These are phyloP conservation scores for Drosophila serrata DNA, from an alignment of 1,140 invertebrate genomes.

Conservation along the genomic window DNA sequence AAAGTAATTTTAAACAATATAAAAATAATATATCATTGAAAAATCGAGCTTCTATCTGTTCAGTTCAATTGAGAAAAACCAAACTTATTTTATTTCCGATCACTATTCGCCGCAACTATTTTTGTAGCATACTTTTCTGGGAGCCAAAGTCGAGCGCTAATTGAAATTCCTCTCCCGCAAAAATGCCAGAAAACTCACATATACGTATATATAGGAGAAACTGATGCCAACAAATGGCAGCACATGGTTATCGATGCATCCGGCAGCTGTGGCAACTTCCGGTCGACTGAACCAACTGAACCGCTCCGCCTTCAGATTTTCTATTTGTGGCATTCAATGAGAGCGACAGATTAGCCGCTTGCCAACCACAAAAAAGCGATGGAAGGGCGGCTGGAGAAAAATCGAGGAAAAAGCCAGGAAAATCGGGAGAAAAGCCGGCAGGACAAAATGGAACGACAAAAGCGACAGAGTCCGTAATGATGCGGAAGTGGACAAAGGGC, in stretches of 20 bases:
- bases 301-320: constrained; percentile 20
- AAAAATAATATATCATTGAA: background rate
- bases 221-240: constrained; percentile 35
- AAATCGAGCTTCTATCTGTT: background rate
- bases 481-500: constrained; percentile 77
- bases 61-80: background rate
- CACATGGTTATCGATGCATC: constrained; percentile 79
- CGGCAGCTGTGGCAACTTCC: constrained; percentile 69
- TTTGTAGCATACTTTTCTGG: constrained; percentile 2
- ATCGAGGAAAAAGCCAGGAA: constrained; percentile 25
- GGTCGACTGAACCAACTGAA: constrained; percentile 56
- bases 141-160: constrained; percentile 49
- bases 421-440: constrained; percentile 12
- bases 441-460: constrained; percentile 51
- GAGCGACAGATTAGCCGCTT: constrained; percentile 71
- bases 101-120: constrained; percentile 7
- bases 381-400: constrained; percentile 12
- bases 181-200: constrained; percentile 21
- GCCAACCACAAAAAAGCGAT: constrained; percentile 50
- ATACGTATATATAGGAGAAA: background rate
- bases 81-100: background rate
- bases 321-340: constrained; percentile 59
- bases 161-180: constrained; percentile 64
- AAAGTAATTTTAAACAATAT: background rate
- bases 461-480: constrained; percentile 73